Base-by-base conservation (phyloP, 2,888 invertebrate genomes). In the Marasmarcha lunaedactyla region DNA sequence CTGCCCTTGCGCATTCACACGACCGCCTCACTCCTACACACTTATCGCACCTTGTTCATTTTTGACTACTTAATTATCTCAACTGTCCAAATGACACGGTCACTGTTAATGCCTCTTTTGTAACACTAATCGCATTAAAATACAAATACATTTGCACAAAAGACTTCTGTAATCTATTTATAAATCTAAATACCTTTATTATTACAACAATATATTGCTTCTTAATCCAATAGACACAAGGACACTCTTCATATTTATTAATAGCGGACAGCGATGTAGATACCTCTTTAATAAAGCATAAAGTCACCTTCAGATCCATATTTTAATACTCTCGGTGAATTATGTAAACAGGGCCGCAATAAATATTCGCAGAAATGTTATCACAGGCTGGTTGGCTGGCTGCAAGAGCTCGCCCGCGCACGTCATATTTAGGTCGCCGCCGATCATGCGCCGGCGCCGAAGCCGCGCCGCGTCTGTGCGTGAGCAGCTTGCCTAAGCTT, bases 21-120 rank as follows among this genome's bases (percentile, higher is more conserved):
- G 60, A 54, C 60, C 50, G 55, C 72, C 73, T 76, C 72, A 70
- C 64, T 60, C 57, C 49, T 42, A 43, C 62, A 72, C 69, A 77
- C 76, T 77, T 71, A 74, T 20, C 20, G 20, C 20, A 20, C 15
- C n/a, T 20, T 20, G 20, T 20, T 20, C 20, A 20, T 5, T 20
- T 20, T 20, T 20, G 20, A 20, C 10, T n/a, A 14, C 15, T 15
- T 12, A n/a, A 9, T 20, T 36, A 15, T 26, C n/a, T 13, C 13
- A 15, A 36, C 20, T 14, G 36, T 13, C 26, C 20, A 36, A 20
- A 15, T 12, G 25, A 36, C 35, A 14, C 12, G 12, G 36, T 36
- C 36, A 36, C 36, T 36, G 36, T 20, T 20, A 3, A 20, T 20
- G 7, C 20, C 20, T 20, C 3, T 20, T 20, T 20, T 20, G 20